Evolutionary conservation across 2,113 vertebrate genomes (phyloP).

Genomic region (Clupea harengus): DNA sequence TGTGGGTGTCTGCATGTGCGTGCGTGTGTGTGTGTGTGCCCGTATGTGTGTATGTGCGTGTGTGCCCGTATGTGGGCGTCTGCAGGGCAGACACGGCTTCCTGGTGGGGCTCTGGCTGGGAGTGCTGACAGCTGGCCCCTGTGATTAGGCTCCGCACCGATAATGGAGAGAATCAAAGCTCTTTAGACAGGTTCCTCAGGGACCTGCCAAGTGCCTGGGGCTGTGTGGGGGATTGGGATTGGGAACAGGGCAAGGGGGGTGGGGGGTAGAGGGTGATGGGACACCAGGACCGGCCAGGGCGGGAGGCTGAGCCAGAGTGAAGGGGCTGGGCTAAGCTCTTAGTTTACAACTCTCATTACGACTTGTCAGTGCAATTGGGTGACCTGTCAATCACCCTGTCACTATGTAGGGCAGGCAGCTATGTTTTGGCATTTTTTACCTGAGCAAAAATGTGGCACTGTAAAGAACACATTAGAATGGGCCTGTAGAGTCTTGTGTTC

Average conservation of each 20-base stretch:
- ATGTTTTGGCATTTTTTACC: not conserved
- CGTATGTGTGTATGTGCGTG: slow-evolving; percentile 36
- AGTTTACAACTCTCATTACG: slow-evolving; percentile 7
- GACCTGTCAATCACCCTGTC: not conserved
- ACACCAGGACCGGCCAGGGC: not conserved
- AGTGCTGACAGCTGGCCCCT: slow-evolving; percentile 71
- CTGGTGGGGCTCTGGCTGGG: slow-evolving; percentile 37
- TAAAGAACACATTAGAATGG: not conserved
- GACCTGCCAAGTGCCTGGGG: slow-evolving; percentile 46
- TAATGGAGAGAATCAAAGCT: slow-evolving; percentile 64
- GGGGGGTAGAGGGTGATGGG: not conserved
- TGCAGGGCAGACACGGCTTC: slow-evolving; percentile 42
- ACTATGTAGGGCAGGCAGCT: not conserved
- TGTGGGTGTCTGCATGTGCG: slow-evolving; percentile 6
- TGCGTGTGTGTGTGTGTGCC: slow-evolving; percentile 16
- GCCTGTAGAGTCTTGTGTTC: not conserved
- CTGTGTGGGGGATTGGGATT: slow-evolving; percentile 14
- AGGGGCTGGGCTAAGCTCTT: not conserved
- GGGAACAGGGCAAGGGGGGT: not conserved
- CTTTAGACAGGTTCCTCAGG: slow-evolving; percentile 62
- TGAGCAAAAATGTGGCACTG: not conserved
- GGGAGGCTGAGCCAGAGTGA: not conserved
- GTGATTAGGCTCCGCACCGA: slow-evolving; percentile 65
- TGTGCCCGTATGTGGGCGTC: slow-evolving; percentile 16
- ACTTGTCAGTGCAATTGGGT: not conserved